Evolutionary conservation across 1,140 invertebrate species (phyloP).

Genomic region (Limonius californicus): DNA sequence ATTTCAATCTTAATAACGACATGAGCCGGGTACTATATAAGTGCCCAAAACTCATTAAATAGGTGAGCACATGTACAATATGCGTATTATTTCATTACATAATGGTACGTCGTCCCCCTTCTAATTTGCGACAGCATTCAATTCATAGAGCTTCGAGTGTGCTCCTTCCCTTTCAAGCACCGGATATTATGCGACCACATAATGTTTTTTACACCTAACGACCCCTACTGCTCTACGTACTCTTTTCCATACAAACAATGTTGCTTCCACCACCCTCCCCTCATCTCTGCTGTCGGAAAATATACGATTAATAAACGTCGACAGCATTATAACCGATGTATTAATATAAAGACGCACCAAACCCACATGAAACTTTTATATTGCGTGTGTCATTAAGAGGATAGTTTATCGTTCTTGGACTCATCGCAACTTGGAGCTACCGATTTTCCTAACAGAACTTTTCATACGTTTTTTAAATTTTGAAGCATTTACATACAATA

Average conservation of each 20-base stretch:
- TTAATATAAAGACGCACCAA: background rate
- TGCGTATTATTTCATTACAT: constrained; percentile 10
- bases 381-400: no score
- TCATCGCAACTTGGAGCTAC: no score
- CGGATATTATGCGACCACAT: constrained; percentile 12
- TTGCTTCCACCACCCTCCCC: background rate
- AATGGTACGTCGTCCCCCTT: constrained; percentile 1
- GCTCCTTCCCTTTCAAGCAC: background rate
- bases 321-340: background rate
- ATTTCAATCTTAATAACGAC: no score
- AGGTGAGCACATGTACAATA: background rate
- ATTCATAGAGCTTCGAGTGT: constrained; percentile 3
- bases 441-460: no score
- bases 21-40: no score
- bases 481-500: no score
- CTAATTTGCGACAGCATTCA: constrained; percentile 14
- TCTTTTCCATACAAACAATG: constrained; percentile 6
- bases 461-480: no score
- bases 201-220: constrained; percentile 13
- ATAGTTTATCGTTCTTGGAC: no score
- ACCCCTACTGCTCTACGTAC: constrained; percentile 1
- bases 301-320: constrained; percentile 11
- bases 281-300: background rate
- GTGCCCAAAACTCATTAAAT: no score
- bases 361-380: background rate